These are phyloP conservation scores for Sinocyclocheilus anophthalmus DNA, from an alignment of 2,113 vertebrate genomes.

Conservation along the genomic window DNA sequence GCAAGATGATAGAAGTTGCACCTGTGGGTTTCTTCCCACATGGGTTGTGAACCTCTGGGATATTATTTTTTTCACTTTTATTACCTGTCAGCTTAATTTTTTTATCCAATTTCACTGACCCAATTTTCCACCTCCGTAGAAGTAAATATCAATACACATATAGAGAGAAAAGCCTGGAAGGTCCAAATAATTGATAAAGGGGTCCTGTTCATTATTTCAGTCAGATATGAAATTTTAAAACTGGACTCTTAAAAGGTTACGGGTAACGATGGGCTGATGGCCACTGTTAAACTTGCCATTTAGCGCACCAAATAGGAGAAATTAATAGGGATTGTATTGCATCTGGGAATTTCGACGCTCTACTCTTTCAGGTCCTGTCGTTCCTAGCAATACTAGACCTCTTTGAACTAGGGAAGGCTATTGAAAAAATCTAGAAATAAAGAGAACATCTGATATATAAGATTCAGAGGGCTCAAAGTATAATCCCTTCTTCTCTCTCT, in stretches of 20 bases:
- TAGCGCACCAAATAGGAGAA: not conserved
- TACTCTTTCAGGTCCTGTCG: not conserved
- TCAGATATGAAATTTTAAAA: slow-evolving; percentile 2
- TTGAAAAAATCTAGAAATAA: slow-evolving; percentile 35
- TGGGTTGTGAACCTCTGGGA: slow-evolving; percentile 14
- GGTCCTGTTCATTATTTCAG: too few species aligned
- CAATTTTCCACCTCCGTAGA: slow-evolving; percentile 15
- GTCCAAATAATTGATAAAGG: not conserved
- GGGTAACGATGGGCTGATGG: not conserved
- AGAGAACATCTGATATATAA: slow-evolving; percentile 45
- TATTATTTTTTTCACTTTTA: slow-evolving; percentile 13
- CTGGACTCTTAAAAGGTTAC: not conserved
- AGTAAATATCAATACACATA: slow-evolving; percentile 2
- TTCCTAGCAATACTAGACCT: not conserved
- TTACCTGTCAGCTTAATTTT: slow-evolving; percentile 18
- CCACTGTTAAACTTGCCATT: not conserved
- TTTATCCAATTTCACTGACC: slow-evolving; percentile 1
- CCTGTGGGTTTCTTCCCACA: slow-evolving; percentile 33
- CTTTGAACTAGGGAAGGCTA: not conserved
- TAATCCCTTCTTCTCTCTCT: too few species aligned
- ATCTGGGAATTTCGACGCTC: not conserved
- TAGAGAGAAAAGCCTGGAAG: not conserved
- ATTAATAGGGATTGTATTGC: slow-evolving; percentile 27
- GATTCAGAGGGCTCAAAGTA: slow-evolving; percentile 36
- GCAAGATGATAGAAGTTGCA: slow-evolving; percentile 16